Conservation (phyloP, 35 echinoderm and acorn worm species). For the Strongylocentrotus purpuratus region DNA sequence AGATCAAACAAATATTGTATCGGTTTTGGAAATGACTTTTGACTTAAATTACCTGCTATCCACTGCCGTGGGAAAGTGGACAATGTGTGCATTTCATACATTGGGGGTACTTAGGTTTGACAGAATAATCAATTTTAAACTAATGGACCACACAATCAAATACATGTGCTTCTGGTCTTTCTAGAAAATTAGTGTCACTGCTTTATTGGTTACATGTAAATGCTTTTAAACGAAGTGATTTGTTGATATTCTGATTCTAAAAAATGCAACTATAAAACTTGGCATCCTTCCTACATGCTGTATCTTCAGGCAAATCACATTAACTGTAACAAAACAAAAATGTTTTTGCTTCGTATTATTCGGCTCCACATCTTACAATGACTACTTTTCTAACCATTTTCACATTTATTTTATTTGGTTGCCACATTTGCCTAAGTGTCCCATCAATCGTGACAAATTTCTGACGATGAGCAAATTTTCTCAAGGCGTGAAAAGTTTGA, state of each 20-base stretch:
- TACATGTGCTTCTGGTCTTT: background rate
- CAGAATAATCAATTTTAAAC: background rate
- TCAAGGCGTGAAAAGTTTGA: too few species aligned
- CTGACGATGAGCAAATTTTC: too few species aligned
- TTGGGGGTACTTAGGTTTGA: background rate
- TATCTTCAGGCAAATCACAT: too few species aligned
- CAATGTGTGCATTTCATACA: background rate
- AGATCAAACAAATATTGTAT: slow-evolving; percentile 6
- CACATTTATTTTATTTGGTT: too few species aligned
- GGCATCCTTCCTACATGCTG: background rate
- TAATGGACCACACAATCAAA: background rate
- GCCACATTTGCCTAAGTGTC: too few species aligned
- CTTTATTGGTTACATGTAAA: background rate
- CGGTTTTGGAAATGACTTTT: background rate
- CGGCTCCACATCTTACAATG: too few species aligned
- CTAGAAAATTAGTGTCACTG: background rate
- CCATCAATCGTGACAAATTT: too few species aligned
- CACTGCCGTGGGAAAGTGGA: background rate
- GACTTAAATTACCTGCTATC: background rate
- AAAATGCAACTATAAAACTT: background rate
- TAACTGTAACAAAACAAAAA: too few species aligned
- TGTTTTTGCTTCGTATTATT: too few species aligned
- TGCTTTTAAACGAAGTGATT: background rate
- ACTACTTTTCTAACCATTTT: too few species aligned
- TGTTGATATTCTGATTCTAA: background rate